Conservation (phyloP, 2,797 vertebrate genomes). For the Hozukius guyotensis region DNA sequence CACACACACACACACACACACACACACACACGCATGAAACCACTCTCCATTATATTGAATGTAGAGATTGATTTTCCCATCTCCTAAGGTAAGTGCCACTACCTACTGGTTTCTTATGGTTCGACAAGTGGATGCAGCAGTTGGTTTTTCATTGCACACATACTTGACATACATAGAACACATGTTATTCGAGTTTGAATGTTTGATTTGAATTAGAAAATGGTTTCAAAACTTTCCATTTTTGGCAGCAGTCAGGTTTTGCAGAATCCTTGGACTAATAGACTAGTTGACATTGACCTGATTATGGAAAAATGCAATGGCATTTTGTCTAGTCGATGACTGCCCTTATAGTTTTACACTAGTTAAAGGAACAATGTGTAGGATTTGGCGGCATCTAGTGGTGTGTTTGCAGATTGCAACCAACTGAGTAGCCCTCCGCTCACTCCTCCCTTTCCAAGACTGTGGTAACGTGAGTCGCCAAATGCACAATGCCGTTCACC, state of each 20-base stretch:
- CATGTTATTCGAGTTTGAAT: neutral
- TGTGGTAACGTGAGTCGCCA: too few relatives aligned
- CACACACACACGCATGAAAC: constrained; percentile 3
- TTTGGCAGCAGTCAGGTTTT: neutral
- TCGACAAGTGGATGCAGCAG: constrained; percentile 25
- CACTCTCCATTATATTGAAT: neutral
- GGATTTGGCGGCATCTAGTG: too few relatives aligned
- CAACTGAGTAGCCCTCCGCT: too few relatives aligned
- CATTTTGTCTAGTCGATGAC: neutral
- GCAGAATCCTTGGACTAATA: neutral
- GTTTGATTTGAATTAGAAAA: neutral
- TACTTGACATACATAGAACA: neutral
- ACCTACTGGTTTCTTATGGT: constrained; percentile 5
- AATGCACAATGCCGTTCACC: too few relatives aligned
- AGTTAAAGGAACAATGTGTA: neutral
- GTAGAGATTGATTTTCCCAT: constrained; percentile 35
- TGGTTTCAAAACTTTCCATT: neutral
- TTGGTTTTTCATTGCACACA: constrained; percentile 7
- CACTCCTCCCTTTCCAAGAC: too few relatives aligned
- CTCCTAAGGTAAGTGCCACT: constrained; percentile 76
- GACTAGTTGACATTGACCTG: neutral
- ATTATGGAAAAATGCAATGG: neutral
- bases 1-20: too few relatives aligned
- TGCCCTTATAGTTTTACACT: neutral
- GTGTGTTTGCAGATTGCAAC: too few relatives aligned